These are phyloP conservation scores for Selenia dentaria DNA, from an alignment of 2,888 invertebrate genomes.

Conservation along the genomic window DNA sequence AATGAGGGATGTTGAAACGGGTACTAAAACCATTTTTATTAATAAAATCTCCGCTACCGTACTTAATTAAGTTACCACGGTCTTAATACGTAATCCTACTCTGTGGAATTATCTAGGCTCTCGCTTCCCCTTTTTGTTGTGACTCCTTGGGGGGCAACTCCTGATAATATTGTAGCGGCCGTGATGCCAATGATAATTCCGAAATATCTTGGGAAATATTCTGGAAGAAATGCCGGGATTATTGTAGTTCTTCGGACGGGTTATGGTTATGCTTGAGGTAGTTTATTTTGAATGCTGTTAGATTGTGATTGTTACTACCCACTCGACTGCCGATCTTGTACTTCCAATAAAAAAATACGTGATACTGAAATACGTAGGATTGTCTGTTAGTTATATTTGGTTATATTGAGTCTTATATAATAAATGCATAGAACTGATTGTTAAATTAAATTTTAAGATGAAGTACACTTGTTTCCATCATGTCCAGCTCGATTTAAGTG, in stretches of 20 bases:
- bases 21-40: constrained; percentile 13
- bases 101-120: constrained; percentile 9
- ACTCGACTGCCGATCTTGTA: too few species aligned
- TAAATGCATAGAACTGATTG: too few species aligned
- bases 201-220: constrained; percentile 21
- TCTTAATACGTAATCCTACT: constrained; percentile 19
- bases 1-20: background rate
- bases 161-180: constrained; percentile 37
- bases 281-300: constrained; percentile 1
- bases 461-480: too few species aligned
- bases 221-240: constrained; percentile 24
- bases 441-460: too few species aligned
- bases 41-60: constrained; percentile 5
- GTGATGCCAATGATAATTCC: constrained; percentile 36
- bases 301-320: too few species aligned
- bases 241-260: constrained; percentile 6
- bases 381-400: too few species aligned
- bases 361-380: too few species aligned
- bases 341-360: too few species aligned
- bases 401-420: too few species aligned
- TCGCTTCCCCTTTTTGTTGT: constrained; percentile 33
- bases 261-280: background rate
- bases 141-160: constrained; percentile 32
- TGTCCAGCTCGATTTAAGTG: too few species aligned
- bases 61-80: constrained; percentile 19